Conservation (phyloP, 2,113 vertebrate species). For the Sturnira hondurensis region DNA sequence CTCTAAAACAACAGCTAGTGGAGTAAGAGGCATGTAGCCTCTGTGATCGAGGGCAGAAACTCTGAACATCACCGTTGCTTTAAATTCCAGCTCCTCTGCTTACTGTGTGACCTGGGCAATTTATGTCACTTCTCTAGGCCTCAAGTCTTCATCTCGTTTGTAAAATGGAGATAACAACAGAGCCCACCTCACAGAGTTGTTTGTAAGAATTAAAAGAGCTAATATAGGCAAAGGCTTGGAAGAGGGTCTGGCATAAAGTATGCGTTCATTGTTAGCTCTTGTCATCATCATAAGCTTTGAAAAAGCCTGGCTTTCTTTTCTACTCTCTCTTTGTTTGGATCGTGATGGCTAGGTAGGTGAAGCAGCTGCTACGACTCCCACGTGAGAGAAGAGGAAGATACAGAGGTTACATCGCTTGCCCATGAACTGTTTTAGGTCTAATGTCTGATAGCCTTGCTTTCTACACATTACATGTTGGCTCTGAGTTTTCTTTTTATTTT, state of each 20-base stretch:
- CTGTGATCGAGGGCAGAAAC: not conserved
- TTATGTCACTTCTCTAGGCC: not conserved
- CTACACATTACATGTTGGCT: not conserved
- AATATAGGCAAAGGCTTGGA: not conserved
- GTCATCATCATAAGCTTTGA: not conserved
- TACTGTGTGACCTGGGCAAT: not conserved
- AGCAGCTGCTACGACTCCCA: not conserved
- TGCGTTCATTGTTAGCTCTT: not conserved
- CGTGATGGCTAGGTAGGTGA: not conserved
- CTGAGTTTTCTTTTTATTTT: too few relatives aligned
- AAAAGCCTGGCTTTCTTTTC: not conserved
- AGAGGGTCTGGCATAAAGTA: not conserved
- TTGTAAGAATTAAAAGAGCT: not conserved
- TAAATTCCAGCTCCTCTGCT: not conserved
- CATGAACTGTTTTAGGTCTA: not conserved
- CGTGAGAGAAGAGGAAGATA: not conserved
- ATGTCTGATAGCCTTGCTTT: not conserved
- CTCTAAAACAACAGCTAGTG: not conserved
- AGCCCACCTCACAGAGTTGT: not conserved
- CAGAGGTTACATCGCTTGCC: not conserved
- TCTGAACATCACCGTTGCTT: not conserved
- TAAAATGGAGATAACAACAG: not conserved
- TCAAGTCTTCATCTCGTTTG: not conserved
- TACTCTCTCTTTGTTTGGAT: not conserved
- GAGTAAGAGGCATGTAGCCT: not conserved